Evolutionary conservation across 2,888 invertebrate genomes (phyloP).

Genomic region (Perizoma flavofasciatum): DNA sequence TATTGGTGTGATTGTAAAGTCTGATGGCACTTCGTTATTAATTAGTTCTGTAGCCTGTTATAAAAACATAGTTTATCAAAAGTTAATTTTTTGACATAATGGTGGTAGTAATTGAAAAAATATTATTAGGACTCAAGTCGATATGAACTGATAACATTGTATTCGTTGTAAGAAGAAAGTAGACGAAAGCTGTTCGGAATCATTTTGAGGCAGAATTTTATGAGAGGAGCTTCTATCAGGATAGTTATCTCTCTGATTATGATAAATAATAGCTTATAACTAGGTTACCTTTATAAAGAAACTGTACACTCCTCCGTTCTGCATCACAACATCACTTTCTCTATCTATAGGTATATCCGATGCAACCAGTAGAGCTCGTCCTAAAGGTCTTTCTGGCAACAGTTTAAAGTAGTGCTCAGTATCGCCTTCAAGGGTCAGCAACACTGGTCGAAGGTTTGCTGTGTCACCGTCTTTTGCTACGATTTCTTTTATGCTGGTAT

Average conservation of each 20-base stretch:
- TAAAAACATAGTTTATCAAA: background rate
- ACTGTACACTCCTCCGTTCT: constrained; percentile 91
- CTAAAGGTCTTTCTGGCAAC: constrained; percentile 79
- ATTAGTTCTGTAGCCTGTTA: constrained; percentile 88
- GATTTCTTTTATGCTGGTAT: constrained; percentile 87
- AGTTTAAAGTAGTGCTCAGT: constrained; percentile 87
- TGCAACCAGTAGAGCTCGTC: constrained; percentile 85
- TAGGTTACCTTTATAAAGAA: constrained; percentile 84
- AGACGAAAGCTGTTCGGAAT: too few species aligned
- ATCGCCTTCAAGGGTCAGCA: constrained; percentile 88
- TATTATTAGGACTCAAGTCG: background rate
- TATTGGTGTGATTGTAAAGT: constrained; percentile 86
- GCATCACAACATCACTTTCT: constrained; percentile 88
- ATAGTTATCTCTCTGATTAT: too few species aligned
- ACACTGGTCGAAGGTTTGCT: constrained; percentile 87
- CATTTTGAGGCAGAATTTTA: too few species aligned
- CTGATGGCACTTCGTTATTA: constrained; percentile 87
- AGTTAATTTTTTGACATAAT: background rate
- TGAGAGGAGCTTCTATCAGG: too few species aligned
- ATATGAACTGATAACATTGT: too few species aligned
- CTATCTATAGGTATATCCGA: constrained; percentile 88
- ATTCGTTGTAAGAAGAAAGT: too few species aligned
- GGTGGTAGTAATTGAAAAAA: background rate
- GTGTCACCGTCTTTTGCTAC: constrained; percentile 92
- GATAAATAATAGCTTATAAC: too few species aligned